These are phyloP conservation scores for Drosophila erecta DNA, from an alignment of 1,140 invertebrate genomes.

Conservation along the genomic window DNA sequence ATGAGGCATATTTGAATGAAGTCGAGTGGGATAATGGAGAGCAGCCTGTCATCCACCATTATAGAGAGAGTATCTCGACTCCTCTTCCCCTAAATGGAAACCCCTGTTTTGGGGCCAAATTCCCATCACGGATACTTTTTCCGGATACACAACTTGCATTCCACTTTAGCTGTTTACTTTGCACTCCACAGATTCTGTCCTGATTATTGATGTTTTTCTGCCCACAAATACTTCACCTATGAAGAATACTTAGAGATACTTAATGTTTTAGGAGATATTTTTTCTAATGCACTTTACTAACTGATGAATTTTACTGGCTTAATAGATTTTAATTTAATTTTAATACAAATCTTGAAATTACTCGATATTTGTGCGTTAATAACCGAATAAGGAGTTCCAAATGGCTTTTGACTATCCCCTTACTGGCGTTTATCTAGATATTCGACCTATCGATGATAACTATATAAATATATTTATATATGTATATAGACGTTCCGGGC, in stretches of 20 bases:
- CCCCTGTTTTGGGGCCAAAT: neutral
- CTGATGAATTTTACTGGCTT: too few relatives aligned
- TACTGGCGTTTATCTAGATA: constrained; percentile 9
- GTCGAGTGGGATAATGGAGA: neutral
- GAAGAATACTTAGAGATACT: constrained; percentile 1
- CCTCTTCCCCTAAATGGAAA: neutral
- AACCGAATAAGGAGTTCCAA: constrained; percentile 13
- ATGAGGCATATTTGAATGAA: neutral
- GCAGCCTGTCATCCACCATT: neutral
- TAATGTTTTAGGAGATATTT: neutral
- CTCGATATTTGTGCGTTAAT: constrained; percentile 1
- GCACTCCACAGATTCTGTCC: constrained; percentile 5
- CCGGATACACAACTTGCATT: constrained; percentile 1
- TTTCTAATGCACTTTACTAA: neutral
- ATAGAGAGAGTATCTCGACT: constrained; percentile 5
- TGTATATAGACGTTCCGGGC: neutral
- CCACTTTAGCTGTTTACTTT: neutral
- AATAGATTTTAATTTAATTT: too few relatives aligned
- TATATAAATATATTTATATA: neutral
- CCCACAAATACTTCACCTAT: constrained; percentile 4
- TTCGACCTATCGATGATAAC: neutral
- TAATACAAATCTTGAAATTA: neutral
- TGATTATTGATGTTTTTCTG: constrained; percentile 5
- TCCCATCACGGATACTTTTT: neutral
- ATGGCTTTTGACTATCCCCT: constrained; percentile 21